These are phyloP conservation scores for Rattus norvegicus DNA, from an alignment of 2,113 vertebrate genomes.

Conservation along the genomic window GRCr8 NC_086028.1:91151001-91151500, in stretches of 20 bases:
- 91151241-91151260: not conserved
- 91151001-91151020: not conserved
- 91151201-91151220: not conserved
- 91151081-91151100: not conserved
- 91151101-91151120: not conserved
- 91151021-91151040: constrained; percentile 16
- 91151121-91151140: not conserved
- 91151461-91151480: not conserved
- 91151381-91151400: not conserved
- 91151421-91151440: not conserved
- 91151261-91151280: not conserved
- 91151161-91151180: not conserved
- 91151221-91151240: not conserved
- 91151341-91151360: constrained; percentile 29
- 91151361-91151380: not conserved
- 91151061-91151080: not conserved
- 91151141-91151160: constrained; percentile 1
- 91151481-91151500: not conserved
- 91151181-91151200: constrained; percentile 22
- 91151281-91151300: constrained; percentile 12
- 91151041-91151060: not conserved
- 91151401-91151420: not conserved
- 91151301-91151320: constrained; percentile 28
- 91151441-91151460: not conserved
- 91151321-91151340: not conserved